A percentile compares a stretch with the other conserved stretches of the same genome.
Evolutionary conservation across 2,888 invertebrate genomes (phyloP).

Genomic region (Aphrophora alni): DNA sequence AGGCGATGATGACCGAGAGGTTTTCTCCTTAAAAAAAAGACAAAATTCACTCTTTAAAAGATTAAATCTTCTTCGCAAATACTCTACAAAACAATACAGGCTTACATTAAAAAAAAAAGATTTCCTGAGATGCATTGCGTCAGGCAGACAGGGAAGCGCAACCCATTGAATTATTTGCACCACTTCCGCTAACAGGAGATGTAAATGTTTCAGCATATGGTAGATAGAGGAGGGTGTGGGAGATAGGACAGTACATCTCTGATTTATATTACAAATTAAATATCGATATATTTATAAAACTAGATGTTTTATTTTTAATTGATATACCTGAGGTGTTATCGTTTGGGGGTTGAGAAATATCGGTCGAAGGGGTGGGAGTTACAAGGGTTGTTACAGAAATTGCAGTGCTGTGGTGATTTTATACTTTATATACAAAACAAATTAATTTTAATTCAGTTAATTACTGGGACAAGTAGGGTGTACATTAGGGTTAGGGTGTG

Average conservation of each 20-base stretch:
- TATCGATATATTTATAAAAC: no score
- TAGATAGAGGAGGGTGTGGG: background rate
- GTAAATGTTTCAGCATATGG: background rate
- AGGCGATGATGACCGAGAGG: no score
- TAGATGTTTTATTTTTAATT: no score
- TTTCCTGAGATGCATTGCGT: background rate
- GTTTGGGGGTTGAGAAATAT: no score
- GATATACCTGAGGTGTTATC: no score
- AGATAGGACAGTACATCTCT: background rate
- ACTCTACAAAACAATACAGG: no score
- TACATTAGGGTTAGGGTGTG: background rate
- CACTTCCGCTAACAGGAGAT: background rate
- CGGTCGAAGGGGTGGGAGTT: background rate
- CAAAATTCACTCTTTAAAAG: no score
- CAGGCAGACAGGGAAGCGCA: background rate
- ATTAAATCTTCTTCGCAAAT: no score
- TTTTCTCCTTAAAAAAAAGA: no score
- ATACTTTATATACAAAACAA: background rate
- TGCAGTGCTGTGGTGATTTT: background rate
- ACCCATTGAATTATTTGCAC: background rate
- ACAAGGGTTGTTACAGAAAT: background rate
- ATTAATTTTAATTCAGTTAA: background rate
- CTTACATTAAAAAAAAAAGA: no score
- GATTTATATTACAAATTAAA: no score
- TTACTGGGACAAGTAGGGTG: background rate